These are phyloP conservation scores for Bellardia bayeri DNA, from an alignment of 2,888 invertebrate genomes.

Conservation along the genomic window DNA sequence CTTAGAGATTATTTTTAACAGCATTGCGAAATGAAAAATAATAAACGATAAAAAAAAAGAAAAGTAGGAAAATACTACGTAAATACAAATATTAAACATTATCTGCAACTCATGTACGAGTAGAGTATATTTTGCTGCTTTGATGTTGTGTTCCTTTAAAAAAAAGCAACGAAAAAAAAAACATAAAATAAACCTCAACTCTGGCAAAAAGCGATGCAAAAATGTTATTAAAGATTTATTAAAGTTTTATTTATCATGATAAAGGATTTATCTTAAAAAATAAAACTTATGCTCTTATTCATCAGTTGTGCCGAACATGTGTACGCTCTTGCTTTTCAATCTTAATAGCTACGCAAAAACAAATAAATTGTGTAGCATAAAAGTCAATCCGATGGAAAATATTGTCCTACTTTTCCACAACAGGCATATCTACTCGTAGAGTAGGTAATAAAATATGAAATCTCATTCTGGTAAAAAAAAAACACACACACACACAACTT, in stretches of 20 bases:
- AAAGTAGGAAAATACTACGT: neutral
- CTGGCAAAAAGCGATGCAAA: neutral
- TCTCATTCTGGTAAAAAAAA: no score
- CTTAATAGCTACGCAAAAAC: neutral
- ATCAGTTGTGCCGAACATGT: neutral
- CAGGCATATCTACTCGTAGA: neutral
- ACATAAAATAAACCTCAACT: neutral
- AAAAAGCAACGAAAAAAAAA: neutral
- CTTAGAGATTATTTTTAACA: constrained; percentile 39
- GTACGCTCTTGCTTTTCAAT: neutral
- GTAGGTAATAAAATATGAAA: neutral
- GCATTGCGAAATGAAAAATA: constrained; percentile 17
- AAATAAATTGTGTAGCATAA: neutral
- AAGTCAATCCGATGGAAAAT: constrained; percentile 17
- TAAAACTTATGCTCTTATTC: neutral
- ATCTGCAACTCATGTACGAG: constrained; percentile 5
- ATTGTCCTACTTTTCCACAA: neutral
- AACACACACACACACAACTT: no score
- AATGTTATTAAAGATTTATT: constrained; percentile 14
- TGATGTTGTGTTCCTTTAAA: constrained; percentile 1
- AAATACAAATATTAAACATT: constrained; percentile 30
- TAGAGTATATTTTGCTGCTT: constrained; percentile 8
- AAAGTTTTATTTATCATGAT: constrained; percentile 19
- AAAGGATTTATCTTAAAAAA: constrained; percentile 11
- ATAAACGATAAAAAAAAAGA: constrained; percentile 5